Base-by-base conservation (phyloP, 2,888 invertebrate genomes). In the Drosophila quinaria region DNA sequence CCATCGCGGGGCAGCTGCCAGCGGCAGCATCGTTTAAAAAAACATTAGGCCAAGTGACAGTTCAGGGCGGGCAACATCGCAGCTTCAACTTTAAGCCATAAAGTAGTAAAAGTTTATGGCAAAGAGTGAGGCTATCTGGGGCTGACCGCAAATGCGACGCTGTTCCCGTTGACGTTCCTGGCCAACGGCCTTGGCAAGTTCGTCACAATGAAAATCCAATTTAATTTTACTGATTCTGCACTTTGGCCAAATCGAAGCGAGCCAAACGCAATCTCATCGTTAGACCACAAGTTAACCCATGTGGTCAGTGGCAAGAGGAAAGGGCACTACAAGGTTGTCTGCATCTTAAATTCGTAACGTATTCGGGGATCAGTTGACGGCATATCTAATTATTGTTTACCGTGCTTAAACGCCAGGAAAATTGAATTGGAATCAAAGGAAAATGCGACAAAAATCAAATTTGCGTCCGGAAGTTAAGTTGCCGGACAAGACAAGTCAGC, bases 341-440 rank as follows among this genome's bases (percentile, higher is more conserved):
- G 61, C 69, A 72, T 50, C 74, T 59, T 60, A 29, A 31, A 54
- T 44, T 22, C 33, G 41, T 55, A 63, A 60, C 44, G 67, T 67
- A 65, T 67, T 59, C 60, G 59, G 46, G 50, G 64, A 64, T 73
- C 79, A 67, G 74, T 65, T 51, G 66, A 49, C 69, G 70, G 76
- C 70, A 80, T 69, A 89, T 89, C 88, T 89, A 90, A 89, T 89
- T 89, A 89, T 88, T 90, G 87, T 89, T 90, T 90, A 82, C 84
- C 71, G 73, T 87, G 82, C 87, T 80, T 90, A 89, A 89, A 80
- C 80, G 90, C 73, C 78, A 74, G 82, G 73, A 84, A 90, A 89
- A 89, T 90, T 90, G 78, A 88, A 89, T 90, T 84, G 82, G 74
- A 90, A 86, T 82, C 87, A 85, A 84, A 78, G 78, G 61, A 71